phyloP scores from a whole-genome alignment of 2,888 invertebrate species.

The Euclidia mi region DNA sequence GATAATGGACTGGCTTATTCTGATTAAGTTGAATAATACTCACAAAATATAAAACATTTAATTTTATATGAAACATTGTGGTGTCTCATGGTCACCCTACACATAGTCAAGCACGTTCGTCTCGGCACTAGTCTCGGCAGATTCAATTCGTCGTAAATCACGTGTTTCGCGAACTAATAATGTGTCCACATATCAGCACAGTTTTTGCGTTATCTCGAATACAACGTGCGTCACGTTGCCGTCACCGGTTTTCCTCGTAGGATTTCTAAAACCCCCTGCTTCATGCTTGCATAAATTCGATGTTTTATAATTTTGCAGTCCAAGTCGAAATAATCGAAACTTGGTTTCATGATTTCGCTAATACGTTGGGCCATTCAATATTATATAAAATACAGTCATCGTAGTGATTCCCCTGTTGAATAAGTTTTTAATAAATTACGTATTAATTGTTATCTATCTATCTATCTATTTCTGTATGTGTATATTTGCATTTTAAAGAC shows the following conservation, averaged over 20 bases:
- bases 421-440: too few relatives aligned
- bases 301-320: constrained; percentile 14
- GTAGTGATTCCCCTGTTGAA: too few relatives aligned
- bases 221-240: constrained; percentile 21
- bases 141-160: constrained; percentile 20
- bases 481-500: too few relatives aligned
- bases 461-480: too few relatives aligned
- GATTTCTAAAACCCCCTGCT: constrained; percentile 32
- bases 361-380: too few relatives aligned
- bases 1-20: too few relatives aligned
- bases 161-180: neutral
- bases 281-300: neutral
- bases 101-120: constrained; percentile 42
- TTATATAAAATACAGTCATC: too few relatives aligned
- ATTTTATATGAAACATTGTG: neutral
- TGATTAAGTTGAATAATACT: too few relatives aligned
- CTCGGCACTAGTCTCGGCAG: constrained; percentile 19
- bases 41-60: neutral
- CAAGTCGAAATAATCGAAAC: constrained; percentile 25
- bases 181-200: neutral
- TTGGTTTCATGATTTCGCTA: constrained; percentile 1
- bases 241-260: constrained; percentile 28
- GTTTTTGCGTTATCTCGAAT: neutral
- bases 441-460: too few relatives aligned
- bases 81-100: constrained; percentile 47